Evolutionary conservation across 1,140 invertebrate genomes (phyloP).

Genomic region (Neodiprion lecontei): DNA sequence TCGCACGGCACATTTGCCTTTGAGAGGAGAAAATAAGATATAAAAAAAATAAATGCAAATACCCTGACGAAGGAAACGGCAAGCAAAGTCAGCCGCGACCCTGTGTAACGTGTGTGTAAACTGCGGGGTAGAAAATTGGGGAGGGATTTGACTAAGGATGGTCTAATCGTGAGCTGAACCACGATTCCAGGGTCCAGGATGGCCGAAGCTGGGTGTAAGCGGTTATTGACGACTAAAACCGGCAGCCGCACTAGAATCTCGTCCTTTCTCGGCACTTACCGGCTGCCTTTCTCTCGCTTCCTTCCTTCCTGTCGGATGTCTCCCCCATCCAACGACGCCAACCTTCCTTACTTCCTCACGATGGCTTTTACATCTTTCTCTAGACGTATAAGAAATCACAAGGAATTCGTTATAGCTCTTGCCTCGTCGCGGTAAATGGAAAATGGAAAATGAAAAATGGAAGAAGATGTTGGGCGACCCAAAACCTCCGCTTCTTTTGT

Average conservation of each 20-base stretch:
- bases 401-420: not conserved
- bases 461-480: too few species aligned
- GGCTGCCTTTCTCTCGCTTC: not conserved
- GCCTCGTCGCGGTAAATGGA: not conserved
- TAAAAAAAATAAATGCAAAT: too few species aligned
- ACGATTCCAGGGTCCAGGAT: not conserved
- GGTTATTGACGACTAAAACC: not conserved
- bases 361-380: not conserved
- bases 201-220: not conserved
- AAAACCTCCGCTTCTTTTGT: too few species aligned
- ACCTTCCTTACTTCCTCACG: not conserved
- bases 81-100: too few species aligned
- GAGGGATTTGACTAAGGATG: not conserved
- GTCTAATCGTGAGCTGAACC: not conserved
- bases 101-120: too few species aligned
- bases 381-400: not conserved
- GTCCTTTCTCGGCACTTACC: not conserved
- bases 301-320: not conserved
- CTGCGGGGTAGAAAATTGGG: too few species aligned
- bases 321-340: too few species aligned
- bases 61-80: too few species aligned
- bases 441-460: not conserved
- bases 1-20: too few species aligned
- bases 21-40: too few species aligned
- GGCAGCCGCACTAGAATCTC: not conserved